phyloP scores from a whole-genome alignment of 2,113 vertebrate genomes.

The Peromyscus maniculatus region DNA sequence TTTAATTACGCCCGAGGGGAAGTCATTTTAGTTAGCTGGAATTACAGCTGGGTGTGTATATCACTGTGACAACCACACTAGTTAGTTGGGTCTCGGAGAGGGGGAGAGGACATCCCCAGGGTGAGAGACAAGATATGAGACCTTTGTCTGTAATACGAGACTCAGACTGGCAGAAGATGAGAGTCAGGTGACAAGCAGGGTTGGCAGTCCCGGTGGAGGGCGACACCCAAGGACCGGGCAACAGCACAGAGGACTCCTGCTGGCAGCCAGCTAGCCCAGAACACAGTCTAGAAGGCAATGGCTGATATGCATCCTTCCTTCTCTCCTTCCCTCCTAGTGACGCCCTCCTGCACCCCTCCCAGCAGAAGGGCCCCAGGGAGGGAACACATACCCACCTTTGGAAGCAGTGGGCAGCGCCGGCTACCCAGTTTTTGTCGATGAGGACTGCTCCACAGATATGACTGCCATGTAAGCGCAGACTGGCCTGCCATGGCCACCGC shows the following conservation, averaged over 20 bases:
- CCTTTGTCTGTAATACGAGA: neutral
- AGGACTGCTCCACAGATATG: conserved; percentile 88
- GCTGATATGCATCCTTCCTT: rapidly evolving
- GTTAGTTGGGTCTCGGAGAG: neutral
- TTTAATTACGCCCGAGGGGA: neutral
- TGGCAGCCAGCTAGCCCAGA: neutral
- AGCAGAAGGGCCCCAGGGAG: rapidly evolving
- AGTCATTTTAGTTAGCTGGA: neutral
- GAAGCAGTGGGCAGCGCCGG: conserved; percentile 76
- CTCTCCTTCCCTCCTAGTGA: neutral
- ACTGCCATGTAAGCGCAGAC: conserved; percentile 77
- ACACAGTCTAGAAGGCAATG: neutral
- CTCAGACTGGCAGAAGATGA: neutral
- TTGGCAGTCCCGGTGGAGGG: neutral
- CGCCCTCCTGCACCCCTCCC: neutral
- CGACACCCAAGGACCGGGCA: neutral
- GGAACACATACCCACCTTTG: conserved; percentile 37
- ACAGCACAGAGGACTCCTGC: neutral
- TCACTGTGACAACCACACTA: neutral
- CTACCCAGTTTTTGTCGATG: conserved; percentile 82
- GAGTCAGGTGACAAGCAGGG: neutral
- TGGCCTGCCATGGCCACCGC: conserved; percentile 88
- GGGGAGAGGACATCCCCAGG: too few species aligned
- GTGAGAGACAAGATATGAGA: neutral
- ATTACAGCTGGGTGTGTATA: too few species aligned